A percentile compares a stretch with the other conserved stretches of the same genome.
These are phyloP conservation scores for Macaria notata DNA, from an alignment of 2,888 invertebrate species.

Conservation along the genomic window DNA sequence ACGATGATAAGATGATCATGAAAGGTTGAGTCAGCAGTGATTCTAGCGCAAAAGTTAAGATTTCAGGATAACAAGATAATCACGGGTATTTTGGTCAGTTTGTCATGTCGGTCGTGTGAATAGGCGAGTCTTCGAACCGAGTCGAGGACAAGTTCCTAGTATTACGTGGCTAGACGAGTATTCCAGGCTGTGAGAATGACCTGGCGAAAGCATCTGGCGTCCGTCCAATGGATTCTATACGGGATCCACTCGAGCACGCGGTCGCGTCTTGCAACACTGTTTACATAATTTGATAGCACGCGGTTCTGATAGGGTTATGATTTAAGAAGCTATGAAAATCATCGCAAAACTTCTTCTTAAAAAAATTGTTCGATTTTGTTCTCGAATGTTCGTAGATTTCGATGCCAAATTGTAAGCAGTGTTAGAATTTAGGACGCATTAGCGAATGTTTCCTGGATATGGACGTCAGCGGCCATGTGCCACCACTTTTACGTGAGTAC, in stretches of 20 bases:
- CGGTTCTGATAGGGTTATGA: not conserved
- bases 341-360: not conserved
- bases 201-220: slow-evolving; percentile 63
- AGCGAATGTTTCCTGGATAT: slow-evolving; percentile 30
- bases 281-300: slow-evolving; percentile 33
- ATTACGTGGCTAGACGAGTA: slow-evolving; percentile 32
- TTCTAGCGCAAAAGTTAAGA: slow-evolving; percentile 22
- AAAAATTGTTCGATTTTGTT: slow-evolving; percentile 3
- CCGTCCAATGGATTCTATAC: slow-evolving; percentile 42
- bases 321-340: slow-evolving; percentile 14
- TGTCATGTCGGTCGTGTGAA: slow-evolving; percentile 10
- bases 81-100: slow-evolving; percentile 35
- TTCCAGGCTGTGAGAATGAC: slow-evolving; percentile 59
- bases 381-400: slow-evolving; percentile 22
- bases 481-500: slow-evolving; percentile 12
- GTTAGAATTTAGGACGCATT: slow-evolving; percentile 24
- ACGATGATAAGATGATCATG: slow-evolving; percentile 2
- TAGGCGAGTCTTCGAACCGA: slow-evolving; percentile 26
- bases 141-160: slow-evolving; percentile 21
- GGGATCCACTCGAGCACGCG: slow-evolving; percentile 35
- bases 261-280: slow-evolving; percentile 39
- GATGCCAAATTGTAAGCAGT: slow-evolving; percentile 18
- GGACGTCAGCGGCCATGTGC: slow-evolving; percentile 22
- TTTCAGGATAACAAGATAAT: slow-evolving; percentile 26
- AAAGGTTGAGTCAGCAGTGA: slow-evolving; percentile 14